Evolutionary conservation across 2,113 vertebrate genomes (phyloP).

Genomic region (Holacanthus passer): DNA sequence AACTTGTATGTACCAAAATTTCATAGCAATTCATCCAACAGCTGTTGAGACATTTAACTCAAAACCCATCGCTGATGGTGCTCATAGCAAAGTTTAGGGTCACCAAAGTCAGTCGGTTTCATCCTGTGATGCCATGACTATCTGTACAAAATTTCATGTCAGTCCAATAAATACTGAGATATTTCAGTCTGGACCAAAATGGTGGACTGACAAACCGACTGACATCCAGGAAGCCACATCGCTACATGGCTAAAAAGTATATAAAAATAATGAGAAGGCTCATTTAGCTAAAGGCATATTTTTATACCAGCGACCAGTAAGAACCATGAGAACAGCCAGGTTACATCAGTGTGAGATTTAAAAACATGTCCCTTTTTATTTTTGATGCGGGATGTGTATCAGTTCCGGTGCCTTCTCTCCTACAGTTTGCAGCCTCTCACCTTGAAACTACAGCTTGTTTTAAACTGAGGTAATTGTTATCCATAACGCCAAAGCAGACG

Average conservation of each 20-base stretch:
- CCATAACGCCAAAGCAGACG: neutral
- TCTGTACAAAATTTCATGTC: neutral
- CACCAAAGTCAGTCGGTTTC: neutral
- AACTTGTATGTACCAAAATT: neutral
- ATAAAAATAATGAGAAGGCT: neutral
- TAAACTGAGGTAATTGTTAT: neutral
- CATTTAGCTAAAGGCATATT: too few species aligned
- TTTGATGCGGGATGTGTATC: neutral
- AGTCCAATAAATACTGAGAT: neutral
- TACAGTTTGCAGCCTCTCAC: neutral
- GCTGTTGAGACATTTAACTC: neutral
- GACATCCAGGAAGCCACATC: neutral
- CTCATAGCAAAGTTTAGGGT: neutral
- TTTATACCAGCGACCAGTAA: neutral
- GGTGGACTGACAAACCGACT: neutral
- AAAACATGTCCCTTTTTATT: neutral
- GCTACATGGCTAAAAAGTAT: neutral
- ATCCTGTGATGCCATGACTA: neutral
- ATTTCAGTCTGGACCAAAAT: neutral
- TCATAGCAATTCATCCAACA: neutral
- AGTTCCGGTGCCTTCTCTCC: neutral
- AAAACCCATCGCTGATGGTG: neutral
- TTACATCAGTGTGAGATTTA: neutral
- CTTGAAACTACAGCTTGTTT: constrained; percentile 4
- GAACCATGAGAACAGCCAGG: neutral